Percentiles rank a stretch among this genome's conserved stretches.
phyloP scores from a whole-genome alignment of 2,888 invertebrate genomes.

The Lamellibrachia columna region DNA sequence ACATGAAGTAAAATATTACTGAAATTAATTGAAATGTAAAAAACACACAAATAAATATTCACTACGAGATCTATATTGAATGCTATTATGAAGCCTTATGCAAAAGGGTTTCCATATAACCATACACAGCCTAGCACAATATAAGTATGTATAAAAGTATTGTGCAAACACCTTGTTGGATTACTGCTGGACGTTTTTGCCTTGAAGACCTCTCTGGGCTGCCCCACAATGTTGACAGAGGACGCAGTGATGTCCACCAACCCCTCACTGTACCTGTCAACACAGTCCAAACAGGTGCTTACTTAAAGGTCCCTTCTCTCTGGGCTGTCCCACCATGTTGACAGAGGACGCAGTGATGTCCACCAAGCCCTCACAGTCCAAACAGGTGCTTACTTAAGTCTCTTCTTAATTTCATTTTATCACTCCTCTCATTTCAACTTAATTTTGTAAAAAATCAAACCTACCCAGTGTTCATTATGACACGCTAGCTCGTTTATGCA shows the following conservation, averaged over 20 bases:
- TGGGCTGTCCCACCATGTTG: too few species aligned
- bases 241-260: too few species aligned
- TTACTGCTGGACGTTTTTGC: constrained; percentile 50
- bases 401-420: too few species aligned
- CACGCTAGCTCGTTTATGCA: too few species aligned
- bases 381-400: too few species aligned
- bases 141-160: neutral
- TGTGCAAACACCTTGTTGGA: constrained; percentile 48
- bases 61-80: neutral
- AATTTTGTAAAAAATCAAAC: neutral
- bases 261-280: too few species aligned
- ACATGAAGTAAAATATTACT: neutral
- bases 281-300: too few species aligned
- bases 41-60: neutral
- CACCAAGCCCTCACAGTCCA: too few species aligned
- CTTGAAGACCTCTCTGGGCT: constrained; percentile 50
- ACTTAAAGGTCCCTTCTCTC: too few species aligned
- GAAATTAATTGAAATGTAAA: neutral
- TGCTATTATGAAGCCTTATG: neutral
- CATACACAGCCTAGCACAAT: neutral
- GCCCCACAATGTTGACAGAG: too few species aligned
- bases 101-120: neutral
- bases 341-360: too few species aligned
- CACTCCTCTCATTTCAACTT: too few species aligned
- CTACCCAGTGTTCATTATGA: neutral